These are phyloP conservation scores for Lamprotornis superbus DNA, from an alignment of 2,113 vertebrate genomes.

Conservation along the genomic window DNA sequence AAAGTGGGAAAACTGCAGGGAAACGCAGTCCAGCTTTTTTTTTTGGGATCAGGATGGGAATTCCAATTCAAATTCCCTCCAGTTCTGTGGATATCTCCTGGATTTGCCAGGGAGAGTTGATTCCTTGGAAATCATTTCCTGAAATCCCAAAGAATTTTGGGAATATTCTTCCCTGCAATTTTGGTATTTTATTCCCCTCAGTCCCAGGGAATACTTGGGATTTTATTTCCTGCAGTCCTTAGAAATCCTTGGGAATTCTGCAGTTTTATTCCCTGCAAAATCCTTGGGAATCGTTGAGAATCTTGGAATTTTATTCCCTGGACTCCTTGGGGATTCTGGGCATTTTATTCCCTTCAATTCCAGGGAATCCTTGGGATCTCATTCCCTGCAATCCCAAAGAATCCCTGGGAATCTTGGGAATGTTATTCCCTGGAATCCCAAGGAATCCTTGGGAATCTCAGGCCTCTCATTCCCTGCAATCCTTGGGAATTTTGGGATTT, in stretches of 20 bases:
- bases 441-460: background rate
- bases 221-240: background rate
- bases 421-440: too few species aligned
- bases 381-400: background rate
- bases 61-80: background rate
- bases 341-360: background rate
- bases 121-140: background rate
- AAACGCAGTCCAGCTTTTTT: background rate
- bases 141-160: background rate
- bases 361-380: background rate
- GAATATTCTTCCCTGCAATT: background rate
- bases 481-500: too few species aligned
- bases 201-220: too few species aligned
- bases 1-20: background rate
- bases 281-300: too few species aligned
- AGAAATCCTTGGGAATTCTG: background rate
- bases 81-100: background rate
- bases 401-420: background rate
- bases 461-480: too few species aligned
- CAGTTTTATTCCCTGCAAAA: background rate
- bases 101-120: rapidly evolving
- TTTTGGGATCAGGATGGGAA: background rate
- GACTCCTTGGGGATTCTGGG: too few species aligned
- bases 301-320: background rate
- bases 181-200: background rate